Evolutionary conservation across 1,140 invertebrate genomes (phyloP).

Genomic region (Druon quercuslanigerum): DNA sequence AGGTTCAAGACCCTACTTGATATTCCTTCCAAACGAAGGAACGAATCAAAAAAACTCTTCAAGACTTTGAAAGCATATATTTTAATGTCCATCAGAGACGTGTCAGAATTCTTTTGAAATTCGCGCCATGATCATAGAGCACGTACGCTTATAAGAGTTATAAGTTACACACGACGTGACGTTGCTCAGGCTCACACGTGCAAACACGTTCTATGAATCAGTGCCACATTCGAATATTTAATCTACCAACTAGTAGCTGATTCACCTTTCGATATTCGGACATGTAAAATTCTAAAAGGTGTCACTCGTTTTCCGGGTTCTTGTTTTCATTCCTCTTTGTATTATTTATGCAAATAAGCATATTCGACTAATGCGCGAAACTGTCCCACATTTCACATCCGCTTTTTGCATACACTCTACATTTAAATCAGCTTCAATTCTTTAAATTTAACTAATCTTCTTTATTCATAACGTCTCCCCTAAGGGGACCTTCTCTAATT

Average conservation of each 20-base stretch:
- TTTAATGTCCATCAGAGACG: constrained; percentile 29
- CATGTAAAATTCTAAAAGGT: constrained; percentile 11
- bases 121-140: constrained; percentile 28
- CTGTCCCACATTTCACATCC: too few relatives aligned
- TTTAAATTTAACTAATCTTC: too few relatives aligned
- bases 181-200: constrained; percentile 29
- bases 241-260: constrained; percentile 6
- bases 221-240: constrained; percentile 26
- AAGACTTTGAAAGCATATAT: constrained; percentile 18
- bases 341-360: neutral
- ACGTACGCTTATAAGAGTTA: constrained; percentile 19
- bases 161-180: constrained; percentile 31
- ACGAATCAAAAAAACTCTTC: neutral
- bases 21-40: constrained; percentile 9
- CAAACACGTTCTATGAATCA: constrained; percentile 29
- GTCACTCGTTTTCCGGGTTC: constrained; percentile 18
- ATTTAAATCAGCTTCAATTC: too few relatives aligned
- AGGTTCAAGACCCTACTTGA: neutral
- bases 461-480: too few relatives aligned
- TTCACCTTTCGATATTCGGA: constrained; percentile 28
- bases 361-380: too few relatives aligned
- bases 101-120: constrained; percentile 31
- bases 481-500: too few relatives aligned
- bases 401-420: too few relatives aligned
- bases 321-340: constrained; percentile 25